Evolutionary conservation across 1,140 invertebrate genomes (phyloP).

Genomic region (Pogonomyrmex californicus): DNA sequence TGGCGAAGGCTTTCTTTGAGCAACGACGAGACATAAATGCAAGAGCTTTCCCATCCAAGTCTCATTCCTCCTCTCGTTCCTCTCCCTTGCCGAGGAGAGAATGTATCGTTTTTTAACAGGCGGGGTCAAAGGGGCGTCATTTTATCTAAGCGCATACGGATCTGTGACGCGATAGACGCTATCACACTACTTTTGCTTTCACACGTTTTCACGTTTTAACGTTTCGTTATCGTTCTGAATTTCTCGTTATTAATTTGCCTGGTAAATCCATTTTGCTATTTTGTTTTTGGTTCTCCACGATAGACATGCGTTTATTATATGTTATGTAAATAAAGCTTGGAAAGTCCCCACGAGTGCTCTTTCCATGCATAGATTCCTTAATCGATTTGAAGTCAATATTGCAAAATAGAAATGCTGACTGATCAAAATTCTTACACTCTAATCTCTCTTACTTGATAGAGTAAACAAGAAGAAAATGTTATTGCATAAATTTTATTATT

Average conservation of each 20-base stretch:
- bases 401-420: not conserved
- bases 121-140: constrained; percentile 42
- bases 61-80: not conserved
- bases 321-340: not conserved
- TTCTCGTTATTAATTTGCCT: constrained; percentile 16
- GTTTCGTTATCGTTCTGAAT: constrained; percentile 1
- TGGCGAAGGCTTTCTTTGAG: constrained; percentile 40
- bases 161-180: constrained; percentile 45
- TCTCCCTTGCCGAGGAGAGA: not conserved
- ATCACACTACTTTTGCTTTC: constrained; percentile 27
- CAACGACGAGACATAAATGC: constrained; percentile 54
- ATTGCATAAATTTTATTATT: not conserved
- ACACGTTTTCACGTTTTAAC: not conserved
- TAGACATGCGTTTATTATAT: not conserved
- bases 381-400: constrained; percentile 12
- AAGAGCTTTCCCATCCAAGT: constrained; percentile 17
- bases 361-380: not conserved
- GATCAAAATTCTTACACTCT: constrained; percentile 4
- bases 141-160: constrained; percentile 41
- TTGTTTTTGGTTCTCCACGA: not conserved
- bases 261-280: not conserved
- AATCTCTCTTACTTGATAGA: not conserved
- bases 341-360: not conserved
- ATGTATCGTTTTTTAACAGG: constrained; percentile 45
- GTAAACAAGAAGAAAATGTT: not conserved